Evolutionary conservation across 1,140 invertebrate species (phyloP).

Genomic region (Lethocerus indicus): DNA sequence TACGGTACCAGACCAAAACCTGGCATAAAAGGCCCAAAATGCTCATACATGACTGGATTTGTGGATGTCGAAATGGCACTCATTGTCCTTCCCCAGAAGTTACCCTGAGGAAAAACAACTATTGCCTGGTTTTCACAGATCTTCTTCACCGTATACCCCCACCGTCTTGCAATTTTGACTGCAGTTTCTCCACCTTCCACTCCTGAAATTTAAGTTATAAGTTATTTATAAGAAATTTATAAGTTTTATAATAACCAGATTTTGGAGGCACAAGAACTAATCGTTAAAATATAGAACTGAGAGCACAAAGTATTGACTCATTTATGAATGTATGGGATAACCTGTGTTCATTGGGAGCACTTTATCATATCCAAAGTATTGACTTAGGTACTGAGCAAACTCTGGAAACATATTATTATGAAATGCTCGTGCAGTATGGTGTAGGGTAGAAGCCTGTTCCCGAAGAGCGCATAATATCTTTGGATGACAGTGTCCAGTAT

Average conservation of each 20-base stretch:
- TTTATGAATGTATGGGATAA: conserved; percentile 17
- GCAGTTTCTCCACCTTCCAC: conserved; percentile 95
- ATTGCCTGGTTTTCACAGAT: conserved; percentile 78
- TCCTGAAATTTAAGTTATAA: conserved; percentile 28
- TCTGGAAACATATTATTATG: conserved; percentile 83
- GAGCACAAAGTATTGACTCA: not conserved
- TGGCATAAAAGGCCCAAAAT: conserved; percentile 93
- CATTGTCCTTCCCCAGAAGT: conserved; percentile 96
- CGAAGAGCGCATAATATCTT: conserved; percentile 70
- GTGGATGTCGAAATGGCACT: conserved; percentile 88
- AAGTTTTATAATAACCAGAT: not conserved
- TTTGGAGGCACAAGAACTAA: not conserved
- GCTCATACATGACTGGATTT: conserved; percentile 69
- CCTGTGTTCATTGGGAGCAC: conserved; percentile 95
- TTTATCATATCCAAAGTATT: conserved; percentile 85
- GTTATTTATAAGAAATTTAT: not conserved
- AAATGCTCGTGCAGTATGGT: conserved; percentile 72
- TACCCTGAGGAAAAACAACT: conserved; percentile 85
- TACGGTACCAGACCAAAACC: conserved; percentile 82
- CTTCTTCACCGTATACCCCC: conserved; percentile 86
- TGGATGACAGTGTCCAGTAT: conserved; percentile 97
- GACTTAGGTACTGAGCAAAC: conserved; percentile 85
- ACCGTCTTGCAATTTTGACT: conserved; percentile 83
- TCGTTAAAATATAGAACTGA: not conserved
- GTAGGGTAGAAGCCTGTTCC: conserved; percentile 41